Conservation (phyloP, 2,113 vertebrate genomes). For the Actinemys pallida region DNA sequence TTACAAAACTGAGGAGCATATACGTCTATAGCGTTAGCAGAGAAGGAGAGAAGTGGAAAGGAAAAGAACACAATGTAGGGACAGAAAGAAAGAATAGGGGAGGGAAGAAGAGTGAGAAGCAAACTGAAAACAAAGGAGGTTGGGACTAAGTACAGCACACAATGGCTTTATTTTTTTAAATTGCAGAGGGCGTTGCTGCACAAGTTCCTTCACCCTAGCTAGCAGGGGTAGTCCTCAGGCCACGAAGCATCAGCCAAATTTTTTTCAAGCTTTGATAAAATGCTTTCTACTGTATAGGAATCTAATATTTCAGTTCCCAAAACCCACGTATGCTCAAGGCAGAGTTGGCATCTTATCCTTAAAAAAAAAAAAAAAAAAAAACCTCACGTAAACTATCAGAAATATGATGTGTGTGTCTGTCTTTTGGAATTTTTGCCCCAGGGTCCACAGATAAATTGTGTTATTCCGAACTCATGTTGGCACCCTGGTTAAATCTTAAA, state of each 20-base stretch:
- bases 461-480: conserved; percentile 38
- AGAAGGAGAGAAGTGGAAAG: background rate
- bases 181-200: background rate
- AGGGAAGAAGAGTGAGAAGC: background rate
- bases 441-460: conserved; percentile 13
- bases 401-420: background rate
- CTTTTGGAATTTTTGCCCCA: conserved; percentile 33
- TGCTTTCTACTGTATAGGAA: background rate
- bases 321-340: background rate
- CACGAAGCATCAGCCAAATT: background rate
- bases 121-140: background rate
- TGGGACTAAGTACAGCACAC: background rate
- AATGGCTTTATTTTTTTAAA: background rate
- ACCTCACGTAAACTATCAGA: background rate
- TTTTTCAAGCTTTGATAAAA: background rate
- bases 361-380: background rate
- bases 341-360: background rate
- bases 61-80: background rate
- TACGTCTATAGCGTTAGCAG: background rate
- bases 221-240: background rate
- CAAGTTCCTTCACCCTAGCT: background rate
- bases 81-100: background rate
- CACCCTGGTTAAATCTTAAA: conserved; percentile 56
- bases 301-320: background rate
- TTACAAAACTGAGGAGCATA: background rate